A percentile compares a stretch with the other conserved stretches of the same genome.
Evolutionary conservation across 2,888 invertebrate genomes (phyloP).

Genomic region (Phorcus lineatus): DNA sequence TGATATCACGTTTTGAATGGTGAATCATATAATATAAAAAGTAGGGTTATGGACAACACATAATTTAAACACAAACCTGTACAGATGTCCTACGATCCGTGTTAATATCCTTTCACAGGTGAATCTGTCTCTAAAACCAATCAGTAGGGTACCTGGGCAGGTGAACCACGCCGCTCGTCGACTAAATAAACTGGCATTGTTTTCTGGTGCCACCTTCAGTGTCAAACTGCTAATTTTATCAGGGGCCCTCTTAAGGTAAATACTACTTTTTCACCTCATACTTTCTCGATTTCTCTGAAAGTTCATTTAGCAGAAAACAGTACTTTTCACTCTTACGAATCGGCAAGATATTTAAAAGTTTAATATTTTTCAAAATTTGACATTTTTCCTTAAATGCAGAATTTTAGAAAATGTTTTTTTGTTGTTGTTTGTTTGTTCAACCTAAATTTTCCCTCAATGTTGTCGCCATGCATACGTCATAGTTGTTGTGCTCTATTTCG

Average conservation of each 20-base stretch:
- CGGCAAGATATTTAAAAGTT: background rate
- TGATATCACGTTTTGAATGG: too few species aligned
- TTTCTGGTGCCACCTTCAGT: slow-evolving; percentile 5
- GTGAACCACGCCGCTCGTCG: background rate
- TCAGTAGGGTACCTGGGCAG: background rate
- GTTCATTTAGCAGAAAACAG: background rate
- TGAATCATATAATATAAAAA: too few species aligned
- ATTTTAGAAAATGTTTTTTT: background rate
- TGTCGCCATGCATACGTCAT: slow-evolving; percentile 7
- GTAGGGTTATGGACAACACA: too few species aligned
- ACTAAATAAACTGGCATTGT: background rate
- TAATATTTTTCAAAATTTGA: background rate
- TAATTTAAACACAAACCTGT: too few species aligned
- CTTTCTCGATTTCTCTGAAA: background rate
- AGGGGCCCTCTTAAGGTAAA: background rate
- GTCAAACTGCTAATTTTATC: slow-evolving; percentile 3
- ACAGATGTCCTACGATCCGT: background rate
- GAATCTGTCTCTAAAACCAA: background rate
- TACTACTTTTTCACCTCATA: background rate
- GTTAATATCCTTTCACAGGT: background rate
- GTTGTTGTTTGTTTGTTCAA: background rate
- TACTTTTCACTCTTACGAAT: background rate
- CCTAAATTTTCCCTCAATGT: background rate
- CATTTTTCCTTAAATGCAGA: background rate
- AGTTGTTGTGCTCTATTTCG: background rate